A percentile compares a stretch with the other conserved stretches of the same genome.
phyloP scores from a whole-genome alignment of 2,888 invertebrate genomes.

The Hyppa rectilinea region DNA sequence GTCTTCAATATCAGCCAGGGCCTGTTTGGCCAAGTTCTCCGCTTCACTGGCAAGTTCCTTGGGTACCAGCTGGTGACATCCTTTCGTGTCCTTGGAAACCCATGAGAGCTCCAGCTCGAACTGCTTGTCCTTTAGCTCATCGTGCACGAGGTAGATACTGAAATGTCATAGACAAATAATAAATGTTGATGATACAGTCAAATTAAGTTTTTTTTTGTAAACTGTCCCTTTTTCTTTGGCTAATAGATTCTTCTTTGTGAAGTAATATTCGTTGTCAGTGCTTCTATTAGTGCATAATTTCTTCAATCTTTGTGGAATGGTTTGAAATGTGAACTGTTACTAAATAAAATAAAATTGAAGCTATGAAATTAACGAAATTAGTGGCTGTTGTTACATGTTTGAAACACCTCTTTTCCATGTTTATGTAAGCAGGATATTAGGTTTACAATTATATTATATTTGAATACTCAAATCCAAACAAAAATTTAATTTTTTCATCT shows the following conservation, averaged over 20 bases:
- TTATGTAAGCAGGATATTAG: no score
- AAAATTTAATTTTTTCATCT: no score
- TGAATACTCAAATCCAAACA: no score
- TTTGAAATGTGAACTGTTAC: no score
- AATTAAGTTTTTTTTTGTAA: not conserved
- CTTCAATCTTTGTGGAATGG: no score
- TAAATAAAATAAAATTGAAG: not conserved
- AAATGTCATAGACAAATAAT: conserved; percentile 67
- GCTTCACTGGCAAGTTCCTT: conserved; percentile 94
- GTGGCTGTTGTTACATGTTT: not conserved
- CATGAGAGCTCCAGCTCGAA: conserved; percentile 99
- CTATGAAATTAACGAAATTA: not conserved
- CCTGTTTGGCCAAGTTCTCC: conserved; percentile 97
- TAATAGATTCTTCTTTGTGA: not conserved
- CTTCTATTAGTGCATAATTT: no score
- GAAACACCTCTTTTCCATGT: not conserved
- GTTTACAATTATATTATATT: no score
- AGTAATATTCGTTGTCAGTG: not conserved
- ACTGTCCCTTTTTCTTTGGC: no score
- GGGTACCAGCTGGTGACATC: conserved; percentile 96
- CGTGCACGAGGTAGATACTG: conserved; percentile 97
- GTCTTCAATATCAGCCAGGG: conserved; percentile 96
- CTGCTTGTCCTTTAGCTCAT: conserved; percentile 98
- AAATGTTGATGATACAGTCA: not conserved
- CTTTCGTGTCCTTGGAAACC: conserved; percentile 96